Base-by-base conservation (phyloP, 2,113 vertebrate genomes). In the Ancistrus triradiatus region DNA sequence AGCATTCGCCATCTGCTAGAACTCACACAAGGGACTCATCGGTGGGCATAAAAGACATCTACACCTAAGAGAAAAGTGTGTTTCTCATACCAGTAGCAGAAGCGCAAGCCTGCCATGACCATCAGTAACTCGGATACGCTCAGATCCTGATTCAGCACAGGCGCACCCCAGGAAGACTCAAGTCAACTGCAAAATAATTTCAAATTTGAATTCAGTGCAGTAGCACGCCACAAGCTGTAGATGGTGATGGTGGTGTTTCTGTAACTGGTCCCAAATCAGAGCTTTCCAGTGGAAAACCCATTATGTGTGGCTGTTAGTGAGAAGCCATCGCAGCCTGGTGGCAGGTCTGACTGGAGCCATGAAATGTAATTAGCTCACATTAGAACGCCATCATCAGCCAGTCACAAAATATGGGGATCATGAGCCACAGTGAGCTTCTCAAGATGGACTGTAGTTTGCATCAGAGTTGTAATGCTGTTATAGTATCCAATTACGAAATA, bases 311-410 rank as follows among this genome's bases (percentile, higher is more conserved):
- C 33, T 58, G 53, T 38, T 7, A 15, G 53, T 19, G 53, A 50
- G 53, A 42, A 27, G 50, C 33, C 35, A 57, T 47, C 19, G 4
- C 42, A 57, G 31, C 37, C 43, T 66, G 51, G 63, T 57, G 51
- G 63, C 51, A 57, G 63, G 63, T 57, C 52, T 48, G 43, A 22
- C 63, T 66, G 63, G 63, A 66, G 63, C 63, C 63, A 49, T 31
- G 44, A 49, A 58, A 66, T 66, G 63, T 27, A 49, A 66, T 66
- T 58, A 40, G 10, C 24, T 48, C 35, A 28, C 21, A 58, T 66
- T 44, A 64, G 63, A 66, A 47, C 31, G 14, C 63, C 64, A 22
- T 64, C 50, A 35, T 18, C 50, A 44, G 37, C 25, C 44, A 17
- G 46, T 19, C 33, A 66, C 17, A 14, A 65, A 46, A 28, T 55